These are phyloP conservation scores for Manis pentadactyla DNA, from an alignment of 2,797 vertebrate genomes.

Conservation along the genomic window DNA sequence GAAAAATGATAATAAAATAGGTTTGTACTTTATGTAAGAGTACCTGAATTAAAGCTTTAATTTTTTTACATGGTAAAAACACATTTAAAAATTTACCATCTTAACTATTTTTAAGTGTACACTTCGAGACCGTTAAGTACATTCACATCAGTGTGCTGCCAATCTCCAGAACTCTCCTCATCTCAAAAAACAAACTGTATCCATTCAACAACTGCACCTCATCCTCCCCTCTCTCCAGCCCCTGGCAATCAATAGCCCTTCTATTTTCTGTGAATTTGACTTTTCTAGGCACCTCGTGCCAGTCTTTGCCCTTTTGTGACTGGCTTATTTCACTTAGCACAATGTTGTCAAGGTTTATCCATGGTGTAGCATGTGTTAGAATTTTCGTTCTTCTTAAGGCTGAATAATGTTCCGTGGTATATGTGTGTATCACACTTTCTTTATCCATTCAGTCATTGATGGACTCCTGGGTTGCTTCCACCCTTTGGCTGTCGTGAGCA, in stretches of 20 bases:
- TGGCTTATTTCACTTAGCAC: neutral
- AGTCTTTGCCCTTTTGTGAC: neutral
- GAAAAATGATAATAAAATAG: neutral
- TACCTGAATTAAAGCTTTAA: neutral
- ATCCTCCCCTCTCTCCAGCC: rapidly evolving
- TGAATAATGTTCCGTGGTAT: neutral
- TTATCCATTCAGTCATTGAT: neutral
- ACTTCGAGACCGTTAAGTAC: neutral
- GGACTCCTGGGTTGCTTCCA: neutral
- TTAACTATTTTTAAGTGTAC: neutral
- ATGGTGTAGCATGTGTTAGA: neutral
- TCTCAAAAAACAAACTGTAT: neutral
- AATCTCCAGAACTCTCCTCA: neutral
- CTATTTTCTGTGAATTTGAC: neutral
- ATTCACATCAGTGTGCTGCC: neutral
- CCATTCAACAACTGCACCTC: too few relatives aligned
- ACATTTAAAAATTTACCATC: neutral
- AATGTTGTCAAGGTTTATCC: neutral
- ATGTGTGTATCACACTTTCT: neutral
- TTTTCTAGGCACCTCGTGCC: neutral
- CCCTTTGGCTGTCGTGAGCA: neutral
- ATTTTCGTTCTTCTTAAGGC: neutral
- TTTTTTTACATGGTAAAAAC: neutral
- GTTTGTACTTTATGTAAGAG: neutral
- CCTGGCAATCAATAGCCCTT: neutral